These are phyloP conservation scores for Tipula unca DNA, from an alignment of 2,888 invertebrate genomes.

Conservation along the genomic window DNA sequence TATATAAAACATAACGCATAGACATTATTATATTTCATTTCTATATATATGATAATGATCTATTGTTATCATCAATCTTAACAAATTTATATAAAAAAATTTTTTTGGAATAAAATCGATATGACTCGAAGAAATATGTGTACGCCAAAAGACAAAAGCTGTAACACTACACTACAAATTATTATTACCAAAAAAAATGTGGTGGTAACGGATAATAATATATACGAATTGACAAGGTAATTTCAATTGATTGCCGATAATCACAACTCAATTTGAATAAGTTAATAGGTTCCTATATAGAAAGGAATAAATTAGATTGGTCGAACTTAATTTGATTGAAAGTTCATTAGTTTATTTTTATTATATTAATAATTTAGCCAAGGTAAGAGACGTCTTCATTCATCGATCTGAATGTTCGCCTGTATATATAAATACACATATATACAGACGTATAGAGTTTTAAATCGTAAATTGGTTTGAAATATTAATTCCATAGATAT, in stretches of 20 bases:
- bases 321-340: neutral
- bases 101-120: neutral
- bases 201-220: neutral
- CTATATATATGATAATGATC: conserved; percentile 14
- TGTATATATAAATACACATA: neutral
- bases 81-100: neutral
- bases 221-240: neutral
- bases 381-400: neutral
- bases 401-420: neutral
- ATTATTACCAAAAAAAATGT: neutral
- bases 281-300: neutral
- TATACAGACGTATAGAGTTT: neutral
- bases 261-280: neutral
- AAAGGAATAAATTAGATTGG: neutral
- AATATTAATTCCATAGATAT: neutral
- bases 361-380: neutral
- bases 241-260: neutral
- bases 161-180: neutral
- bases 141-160: neutral
- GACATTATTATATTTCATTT: neutral
- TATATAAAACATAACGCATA: neutral
- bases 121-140: neutral
- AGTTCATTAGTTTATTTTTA: neutral
- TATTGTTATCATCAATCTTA: neutral
- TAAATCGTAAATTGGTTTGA: neutral